Conservation (phyloP, 2,113 vertebrate species). For the Protobothrops mucrosquamatus region DNA sequence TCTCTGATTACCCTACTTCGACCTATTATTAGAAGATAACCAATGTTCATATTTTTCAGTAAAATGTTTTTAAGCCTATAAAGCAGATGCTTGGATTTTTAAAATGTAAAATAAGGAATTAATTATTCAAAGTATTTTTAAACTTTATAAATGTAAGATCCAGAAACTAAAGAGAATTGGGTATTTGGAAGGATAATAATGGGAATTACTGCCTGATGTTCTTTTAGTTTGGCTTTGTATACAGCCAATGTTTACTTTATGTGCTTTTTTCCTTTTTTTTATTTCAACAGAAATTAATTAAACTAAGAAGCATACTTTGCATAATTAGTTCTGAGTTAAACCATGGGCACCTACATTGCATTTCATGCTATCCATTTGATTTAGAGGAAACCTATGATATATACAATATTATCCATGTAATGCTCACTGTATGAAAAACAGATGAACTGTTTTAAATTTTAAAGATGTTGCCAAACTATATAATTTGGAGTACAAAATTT, state of each 20-base stretch:
- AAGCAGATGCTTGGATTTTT: not conserved
- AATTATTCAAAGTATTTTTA: not conserved
- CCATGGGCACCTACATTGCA: not conserved
- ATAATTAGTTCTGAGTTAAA: not conserved
- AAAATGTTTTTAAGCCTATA: not conserved
- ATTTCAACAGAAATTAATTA: slow-evolving; percentile 26
- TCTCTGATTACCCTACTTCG: not conserved
- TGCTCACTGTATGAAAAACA: not conserved
- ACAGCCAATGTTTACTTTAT: not conserved
- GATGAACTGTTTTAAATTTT: not conserved
- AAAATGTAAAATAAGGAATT: not conserved
- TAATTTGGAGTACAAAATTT: not conserved
- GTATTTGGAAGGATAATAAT: not conserved
- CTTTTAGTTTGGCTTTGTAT: not conserved
- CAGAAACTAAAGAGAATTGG: not conserved
- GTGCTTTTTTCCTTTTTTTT: not conserved
- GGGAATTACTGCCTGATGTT: slow-evolving; percentile 12
- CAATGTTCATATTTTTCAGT: not conserved
- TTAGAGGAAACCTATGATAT: not conserved
- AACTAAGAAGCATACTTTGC: slow-evolving; percentile 7
- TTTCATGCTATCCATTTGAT: not conserved
- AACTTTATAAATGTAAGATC: not conserved
- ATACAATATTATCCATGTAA: not conserved
- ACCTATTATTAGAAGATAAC: not conserved
- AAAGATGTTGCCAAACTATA: not conserved